phyloP scores from a whole-genome alignment of 2,113 vertebrate genomes.

The Empidonax traillii region DNA sequence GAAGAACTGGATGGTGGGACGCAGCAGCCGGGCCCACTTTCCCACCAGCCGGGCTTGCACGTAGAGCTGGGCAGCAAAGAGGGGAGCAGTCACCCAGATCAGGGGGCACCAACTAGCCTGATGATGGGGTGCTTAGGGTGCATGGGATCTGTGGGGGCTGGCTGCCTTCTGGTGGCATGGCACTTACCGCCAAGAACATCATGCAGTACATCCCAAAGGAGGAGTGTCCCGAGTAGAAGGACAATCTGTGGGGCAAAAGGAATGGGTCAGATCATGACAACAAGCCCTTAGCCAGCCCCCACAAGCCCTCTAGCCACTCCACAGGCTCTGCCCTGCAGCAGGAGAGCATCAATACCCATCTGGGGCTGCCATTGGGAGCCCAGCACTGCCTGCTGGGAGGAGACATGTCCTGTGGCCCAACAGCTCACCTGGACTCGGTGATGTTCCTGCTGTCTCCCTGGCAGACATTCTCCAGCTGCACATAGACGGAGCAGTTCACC shows the following conservation, averaged over 20 bases:
- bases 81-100: neutral
- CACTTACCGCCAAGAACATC: constrained; percentile 93
- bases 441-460: constrained; percentile 75
- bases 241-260: constrained; percentile 76
- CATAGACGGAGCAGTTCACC: constrained; percentile 81
- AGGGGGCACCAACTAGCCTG: neutral
- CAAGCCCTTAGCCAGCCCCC: accelerated
- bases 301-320: neutral
- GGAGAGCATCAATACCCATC: accelerated
- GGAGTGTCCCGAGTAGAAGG: constrained; percentile 96
- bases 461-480: constrained; percentile 82
- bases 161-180: accelerated
- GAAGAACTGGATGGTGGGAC: constrained; percentile 94
- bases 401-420: neutral
- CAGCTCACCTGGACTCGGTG: constrained; percentile 86
- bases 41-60: constrained; percentile 87
- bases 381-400: accelerated
- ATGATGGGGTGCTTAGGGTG: accelerated
- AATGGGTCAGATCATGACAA: neutral
- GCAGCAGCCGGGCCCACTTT: constrained; percentile 88
- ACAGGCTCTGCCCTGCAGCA: neutral
- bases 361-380: neutral
- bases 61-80: constrained; percentile 78
- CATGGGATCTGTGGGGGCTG: accelerated
- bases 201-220: constrained; percentile 99